These are phyloP conservation scores for Dinothrombium tinctorium DNA, from an alignment of 1,140 invertebrate genomes.

Conservation along the genomic window DNA sequence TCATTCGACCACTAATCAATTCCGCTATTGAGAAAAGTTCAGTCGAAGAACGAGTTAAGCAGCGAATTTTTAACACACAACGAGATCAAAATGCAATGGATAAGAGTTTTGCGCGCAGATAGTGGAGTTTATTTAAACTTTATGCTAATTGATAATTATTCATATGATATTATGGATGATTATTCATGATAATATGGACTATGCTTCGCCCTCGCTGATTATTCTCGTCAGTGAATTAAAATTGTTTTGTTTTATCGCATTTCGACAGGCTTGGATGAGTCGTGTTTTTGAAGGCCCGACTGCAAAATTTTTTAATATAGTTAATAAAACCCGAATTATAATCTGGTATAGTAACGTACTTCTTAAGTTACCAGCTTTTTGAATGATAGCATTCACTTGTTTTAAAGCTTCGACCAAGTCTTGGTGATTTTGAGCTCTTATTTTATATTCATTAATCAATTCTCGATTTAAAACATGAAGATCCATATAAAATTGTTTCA, in stretches of 20 bases:
- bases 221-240: constrained; percentile 37
- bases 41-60: not conserved
- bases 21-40: no score
- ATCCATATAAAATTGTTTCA: constrained; percentile 42
- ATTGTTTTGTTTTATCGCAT: constrained; percentile 46
- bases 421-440: constrained; percentile 51
- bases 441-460: constrained; percentile 52
- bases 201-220: constrained; percentile 20
- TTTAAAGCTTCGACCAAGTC: constrained; percentile 50
- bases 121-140: not conserved
- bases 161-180: not conserved
- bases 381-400: constrained; percentile 58
- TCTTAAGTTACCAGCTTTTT: constrained; percentile 54
- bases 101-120: no score
- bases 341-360: constrained; percentile 19
- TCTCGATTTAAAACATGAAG: constrained; percentile 55
- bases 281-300: constrained; percentile 46
- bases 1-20: no score
- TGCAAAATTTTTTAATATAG: constrained; percentile 17
- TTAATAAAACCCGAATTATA: not conserved
- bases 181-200: not conserved
- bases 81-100: not conserved
- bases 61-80: not conserved
- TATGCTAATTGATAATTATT: not conserved
- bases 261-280: constrained; percentile 37